Evolutionary conservation across 1,140 invertebrate genomes (phyloP).

Genomic region (Conus ventricosus): DNA sequence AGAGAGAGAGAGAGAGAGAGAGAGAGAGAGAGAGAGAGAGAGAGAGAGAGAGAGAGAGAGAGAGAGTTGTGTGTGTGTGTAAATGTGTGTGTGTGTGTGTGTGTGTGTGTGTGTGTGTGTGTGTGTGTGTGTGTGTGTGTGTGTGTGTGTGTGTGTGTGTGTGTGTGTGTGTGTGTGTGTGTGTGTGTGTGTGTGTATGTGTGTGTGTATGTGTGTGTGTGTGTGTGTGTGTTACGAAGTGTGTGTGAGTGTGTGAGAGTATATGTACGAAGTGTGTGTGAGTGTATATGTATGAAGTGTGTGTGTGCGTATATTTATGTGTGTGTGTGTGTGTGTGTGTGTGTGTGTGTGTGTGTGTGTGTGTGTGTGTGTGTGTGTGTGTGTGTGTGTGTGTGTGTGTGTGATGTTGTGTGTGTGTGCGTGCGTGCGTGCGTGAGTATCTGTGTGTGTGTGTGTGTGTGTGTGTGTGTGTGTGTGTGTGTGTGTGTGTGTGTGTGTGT

Average conservation of each 20-base stretch:
- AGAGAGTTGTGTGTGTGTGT: not conserved
- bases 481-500: conserved; percentile 15
- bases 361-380: conserved; percentile 4
- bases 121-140: too few species aligned
- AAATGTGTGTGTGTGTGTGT: conserved; percentile 4
- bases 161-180: too few species aligned
- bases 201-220: too few species aligned
- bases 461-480: conserved; percentile 15
- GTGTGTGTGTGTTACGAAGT: too few species aligned
- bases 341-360: not conserved
- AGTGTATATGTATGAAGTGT: too few species aligned
- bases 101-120: not conserved
- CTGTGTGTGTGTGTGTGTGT: not conserved
- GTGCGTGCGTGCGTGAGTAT: not conserved
- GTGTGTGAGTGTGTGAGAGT: too few species aligned
- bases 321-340: not conserved
- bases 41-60: too few species aligned
- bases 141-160: too few species aligned
- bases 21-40: too few species aligned
- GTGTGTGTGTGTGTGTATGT: too few species aligned
- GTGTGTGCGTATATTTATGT: not conserved
- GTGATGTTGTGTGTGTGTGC: conserved; percentile 6
- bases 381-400: conserved; percentile 18
- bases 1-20: too few species aligned
- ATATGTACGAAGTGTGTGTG: too few species aligned